Percentiles rank a stretch among this genome's conserved stretches.
phyloP scores from a whole-genome alignment of 1,140 invertebrate species.

The Ridgeia piscesae region DNA sequence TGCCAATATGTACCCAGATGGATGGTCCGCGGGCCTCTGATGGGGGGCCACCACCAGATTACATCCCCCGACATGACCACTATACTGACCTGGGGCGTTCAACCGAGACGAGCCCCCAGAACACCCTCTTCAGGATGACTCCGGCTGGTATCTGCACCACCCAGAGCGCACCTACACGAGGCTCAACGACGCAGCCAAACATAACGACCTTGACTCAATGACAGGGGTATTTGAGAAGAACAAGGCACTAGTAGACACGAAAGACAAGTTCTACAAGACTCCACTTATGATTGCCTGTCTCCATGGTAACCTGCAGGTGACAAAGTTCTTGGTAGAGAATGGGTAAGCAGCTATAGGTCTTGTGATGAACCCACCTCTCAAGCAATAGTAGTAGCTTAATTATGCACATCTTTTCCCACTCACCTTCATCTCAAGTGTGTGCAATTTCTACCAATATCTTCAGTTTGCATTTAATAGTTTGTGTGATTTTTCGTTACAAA shows the following conservation, averaged over 20 bases:
- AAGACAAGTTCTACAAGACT: constrained; percentile 59
- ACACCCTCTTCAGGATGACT: constrained; percentile 56
- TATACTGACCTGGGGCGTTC: constrained; percentile 57
- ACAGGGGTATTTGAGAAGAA: constrained; percentile 30
- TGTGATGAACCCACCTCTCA: neutral
- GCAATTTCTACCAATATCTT: no score
- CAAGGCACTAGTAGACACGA: constrained; percentile 52
- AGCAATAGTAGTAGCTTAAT: neutral
- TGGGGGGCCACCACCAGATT: constrained; percentile 53
- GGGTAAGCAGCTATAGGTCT: constrained; percentile 42
- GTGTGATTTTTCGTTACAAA: neutral
- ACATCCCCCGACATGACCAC: constrained; percentile 49
- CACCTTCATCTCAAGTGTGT: neutral
- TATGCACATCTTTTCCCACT: neutral
- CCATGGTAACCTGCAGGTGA: constrained; percentile 51
- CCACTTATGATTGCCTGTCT: constrained; percentile 55
- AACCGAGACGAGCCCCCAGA: constrained; percentile 52
- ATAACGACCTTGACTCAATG: constrained; percentile 52
- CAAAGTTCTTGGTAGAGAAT: constrained; percentile 53
- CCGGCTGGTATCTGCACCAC: constrained; percentile 56
- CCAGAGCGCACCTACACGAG: constrained; percentile 54
- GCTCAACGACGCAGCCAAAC: constrained; percentile 54
- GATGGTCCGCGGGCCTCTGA: constrained; percentile 49
- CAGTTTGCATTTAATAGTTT: neutral
- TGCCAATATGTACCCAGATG: constrained; percentile 54